These are phyloP conservation scores for Homarus gammarus DNA, from an alignment of 2,888 invertebrate genomes.

Conservation along the genomic window DNA sequence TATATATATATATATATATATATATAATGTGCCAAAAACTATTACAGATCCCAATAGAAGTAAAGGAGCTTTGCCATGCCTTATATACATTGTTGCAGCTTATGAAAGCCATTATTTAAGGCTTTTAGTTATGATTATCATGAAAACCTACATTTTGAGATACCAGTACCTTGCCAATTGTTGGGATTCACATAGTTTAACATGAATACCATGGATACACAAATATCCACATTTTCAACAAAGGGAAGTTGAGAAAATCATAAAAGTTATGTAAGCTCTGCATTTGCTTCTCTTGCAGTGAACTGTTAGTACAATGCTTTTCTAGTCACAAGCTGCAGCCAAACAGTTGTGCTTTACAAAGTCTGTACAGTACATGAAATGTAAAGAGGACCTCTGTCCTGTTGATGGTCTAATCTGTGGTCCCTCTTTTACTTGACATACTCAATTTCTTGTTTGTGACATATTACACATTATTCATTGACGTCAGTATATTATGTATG, in stretches of 20 bases:
- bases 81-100: slow-evolving; percentile 34
- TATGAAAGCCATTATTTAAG: neutral
- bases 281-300: slow-evolving; percentile 51
- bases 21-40: neutral
- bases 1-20: neutral
- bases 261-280: slow-evolving; percentile 1
- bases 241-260: neutral
- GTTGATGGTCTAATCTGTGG: neutral
- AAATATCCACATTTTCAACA: neutral
- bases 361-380: slow-evolving; percentile 9
- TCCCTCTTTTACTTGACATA: slow-evolving; percentile 2
- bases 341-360: slow-evolving; percentile 31
- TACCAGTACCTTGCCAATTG: neutral
- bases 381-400: slow-evolving; percentile 2
- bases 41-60: neutral
- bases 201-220: neutral
- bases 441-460: neutral
- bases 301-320: slow-evolving; percentile 65
- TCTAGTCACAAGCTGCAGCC: slow-evolving; percentile 47
- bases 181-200: neutral
- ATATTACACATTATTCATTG: slow-evolving; percentile 7
- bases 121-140: too few relatives aligned
- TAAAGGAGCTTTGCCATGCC: slow-evolving; percentile 26
- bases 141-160: too few relatives aligned
- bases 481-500: neutral